Conservation (phyloP, 2,888 invertebrate species). For the Plebejus argus region DNA sequence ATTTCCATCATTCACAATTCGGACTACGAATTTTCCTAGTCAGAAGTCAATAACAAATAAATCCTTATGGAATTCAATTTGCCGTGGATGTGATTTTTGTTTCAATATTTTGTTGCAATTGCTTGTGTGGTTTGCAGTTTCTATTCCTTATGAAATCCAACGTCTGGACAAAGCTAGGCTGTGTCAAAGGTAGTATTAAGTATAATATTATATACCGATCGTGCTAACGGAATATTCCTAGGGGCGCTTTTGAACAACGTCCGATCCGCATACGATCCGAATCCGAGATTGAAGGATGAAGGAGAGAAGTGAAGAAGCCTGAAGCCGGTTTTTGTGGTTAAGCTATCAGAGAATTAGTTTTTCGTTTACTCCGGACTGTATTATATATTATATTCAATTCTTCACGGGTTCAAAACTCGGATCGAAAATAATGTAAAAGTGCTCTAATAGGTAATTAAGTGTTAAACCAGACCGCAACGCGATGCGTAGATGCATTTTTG, state of each 20-base stretch:
- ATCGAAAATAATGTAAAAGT: no score
- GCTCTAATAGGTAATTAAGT: no score
- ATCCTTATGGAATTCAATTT: slow-evolving; percentile 7
- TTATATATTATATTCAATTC: no score
- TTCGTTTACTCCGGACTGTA: no score
- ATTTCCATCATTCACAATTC: slow-evolving; percentile 12
- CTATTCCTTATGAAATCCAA: background rate
- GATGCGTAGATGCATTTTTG: no score
- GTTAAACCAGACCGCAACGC: no score
- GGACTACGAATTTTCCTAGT: background rate
- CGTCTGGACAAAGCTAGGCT: background rate
- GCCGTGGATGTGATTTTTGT: background rate
- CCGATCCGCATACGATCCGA: background rate
- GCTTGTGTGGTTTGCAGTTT: slow-evolving; percentile 8
- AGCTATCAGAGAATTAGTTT: no score
- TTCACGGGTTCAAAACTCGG: no score
- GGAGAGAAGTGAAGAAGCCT: background rate
- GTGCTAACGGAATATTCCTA: background rate
- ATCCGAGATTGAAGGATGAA: background rate
- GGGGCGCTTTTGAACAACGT: background rate
- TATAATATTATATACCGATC: background rate
- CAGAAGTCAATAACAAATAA: slow-evolving; percentile 9
- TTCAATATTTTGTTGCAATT: slow-evolving; percentile 1
- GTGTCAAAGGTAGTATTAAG: background rate
- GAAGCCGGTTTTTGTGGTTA: no score